Conservation (phyloP, 2,797 vertebrate genomes). For the Cryptoprocta ferox region DNA sequence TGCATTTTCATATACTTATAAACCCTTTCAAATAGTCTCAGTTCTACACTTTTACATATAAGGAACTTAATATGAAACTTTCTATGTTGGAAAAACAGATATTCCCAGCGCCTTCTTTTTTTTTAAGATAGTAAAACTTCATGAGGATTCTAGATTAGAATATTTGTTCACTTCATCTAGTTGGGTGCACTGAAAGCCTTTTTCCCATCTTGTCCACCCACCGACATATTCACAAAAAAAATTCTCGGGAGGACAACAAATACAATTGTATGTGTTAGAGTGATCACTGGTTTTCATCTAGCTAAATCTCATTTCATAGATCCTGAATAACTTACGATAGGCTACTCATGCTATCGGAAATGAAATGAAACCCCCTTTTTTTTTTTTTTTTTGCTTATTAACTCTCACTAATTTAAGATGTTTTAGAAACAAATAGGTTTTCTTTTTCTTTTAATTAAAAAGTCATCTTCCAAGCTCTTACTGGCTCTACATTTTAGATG, state of each 20-base stretch:
- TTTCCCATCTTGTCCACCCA: neutral
- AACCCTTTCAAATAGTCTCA: slow-evolving; percentile 45
- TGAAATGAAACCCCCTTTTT: neutral
- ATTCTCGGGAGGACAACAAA: neutral
- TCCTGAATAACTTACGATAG: neutral
- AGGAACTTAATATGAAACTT: neutral
- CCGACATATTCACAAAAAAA: neutral
- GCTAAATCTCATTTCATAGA: neutral
- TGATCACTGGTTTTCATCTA: slow-evolving; percentile 19
- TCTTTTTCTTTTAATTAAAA: slow-evolving; percentile 44
- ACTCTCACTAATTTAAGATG: slow-evolving; percentile 28
- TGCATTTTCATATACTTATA: slow-evolving; percentile 46
- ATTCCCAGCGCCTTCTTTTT: neutral
- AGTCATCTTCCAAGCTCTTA: slow-evolving; percentile 31
- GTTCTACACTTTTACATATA: slow-evolving; percentile 42
- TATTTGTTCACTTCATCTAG: slow-evolving; percentile 37
- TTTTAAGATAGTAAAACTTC: slow-evolving; percentile 44
- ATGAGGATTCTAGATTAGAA: slow-evolving; percentile 44
- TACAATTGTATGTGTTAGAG: neutral
- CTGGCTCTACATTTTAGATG: slow-evolving; percentile 5
- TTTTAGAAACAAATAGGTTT: slow-evolving; percentile 21
- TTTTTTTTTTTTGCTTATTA: neutral
- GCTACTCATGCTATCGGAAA: neutral
- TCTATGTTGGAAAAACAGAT: slow-evolving; percentile 34
- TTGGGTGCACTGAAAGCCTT: neutral